phyloP scores from a whole-genome alignment of 1,140 invertebrate species.

The Papilio polyxenes region DNA sequence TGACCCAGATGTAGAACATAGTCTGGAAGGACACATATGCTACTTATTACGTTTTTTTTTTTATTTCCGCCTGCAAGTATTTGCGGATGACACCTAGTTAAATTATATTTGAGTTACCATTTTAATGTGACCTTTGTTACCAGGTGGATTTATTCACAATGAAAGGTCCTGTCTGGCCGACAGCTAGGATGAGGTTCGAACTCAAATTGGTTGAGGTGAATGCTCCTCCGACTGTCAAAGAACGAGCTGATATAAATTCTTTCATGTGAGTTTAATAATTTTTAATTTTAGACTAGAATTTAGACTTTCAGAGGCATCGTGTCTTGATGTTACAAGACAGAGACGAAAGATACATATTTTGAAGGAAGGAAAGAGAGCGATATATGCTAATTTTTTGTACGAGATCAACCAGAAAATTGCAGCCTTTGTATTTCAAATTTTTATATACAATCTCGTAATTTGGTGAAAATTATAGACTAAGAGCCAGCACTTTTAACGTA shows the following conservation, averaged over 20 bases:
- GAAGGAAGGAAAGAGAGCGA: neutral
- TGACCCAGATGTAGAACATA: no score
- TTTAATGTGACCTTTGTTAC: no score
- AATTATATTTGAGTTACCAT: neutral
- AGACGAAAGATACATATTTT: neutral
- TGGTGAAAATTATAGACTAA: neutral
- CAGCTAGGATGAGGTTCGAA: conserved; percentile 87
- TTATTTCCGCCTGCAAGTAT: no score
- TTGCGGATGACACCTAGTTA: no score
- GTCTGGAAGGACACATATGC: no score
- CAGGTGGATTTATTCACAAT: conserved; percentile 92
- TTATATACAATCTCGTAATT: no score
- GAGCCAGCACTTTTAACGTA: neutral
- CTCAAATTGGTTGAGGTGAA: conserved; percentile 85
- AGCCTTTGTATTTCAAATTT: no score
- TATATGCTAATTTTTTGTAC: neutral
- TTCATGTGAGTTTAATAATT: conserved; percentile 82
- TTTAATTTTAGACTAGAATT: neutral
- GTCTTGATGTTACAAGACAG: neutral
- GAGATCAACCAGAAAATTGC: no score
- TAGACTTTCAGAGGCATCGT: neutral
- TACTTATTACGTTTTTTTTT: no score
- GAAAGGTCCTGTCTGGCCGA: conserved; percentile 86
- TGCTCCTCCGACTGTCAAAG: conserved; percentile 82
- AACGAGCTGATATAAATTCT: conserved; percentile 83